Evolutionary conservation across 1,140 invertebrate genomes (phyloP).

Genomic region (Tenebrio molitor): DNA sequence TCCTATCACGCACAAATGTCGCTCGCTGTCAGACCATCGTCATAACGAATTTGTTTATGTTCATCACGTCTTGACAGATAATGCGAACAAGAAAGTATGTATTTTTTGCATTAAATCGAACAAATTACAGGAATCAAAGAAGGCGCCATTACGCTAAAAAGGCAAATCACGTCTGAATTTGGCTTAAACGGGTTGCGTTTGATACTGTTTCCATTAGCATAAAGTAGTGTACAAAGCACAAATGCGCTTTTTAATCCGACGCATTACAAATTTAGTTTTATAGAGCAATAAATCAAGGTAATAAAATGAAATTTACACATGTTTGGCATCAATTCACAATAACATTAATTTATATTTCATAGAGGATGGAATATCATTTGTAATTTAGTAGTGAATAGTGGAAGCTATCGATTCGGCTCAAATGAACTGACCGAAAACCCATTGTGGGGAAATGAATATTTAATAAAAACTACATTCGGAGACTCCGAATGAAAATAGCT

Average conservation of each 20-base stretch:
- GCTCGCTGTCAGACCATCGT: not conserved
- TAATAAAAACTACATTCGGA: constrained; percentile 44
- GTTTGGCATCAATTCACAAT: constrained; percentile 54
- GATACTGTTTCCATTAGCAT: constrained; percentile 32
- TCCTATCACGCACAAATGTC: not conserved
- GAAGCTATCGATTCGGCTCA: constrained; percentile 48
- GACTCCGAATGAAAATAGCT: constrained; percentile 45
- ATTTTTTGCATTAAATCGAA: not conserved
- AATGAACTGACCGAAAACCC: constrained; percentile 42
- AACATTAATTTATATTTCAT: constrained; percentile 55
- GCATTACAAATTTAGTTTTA: constrained; percentile 56
- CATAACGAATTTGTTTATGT: constrained; percentile 5
- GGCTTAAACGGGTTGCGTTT: constrained; percentile 20
- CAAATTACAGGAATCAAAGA: constrained; percentile 16
- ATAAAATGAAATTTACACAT: constrained; percentile 60
- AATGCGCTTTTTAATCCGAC: constrained; percentile 46
- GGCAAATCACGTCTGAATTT: constrained; percentile 14
- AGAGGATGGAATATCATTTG: constrained; percentile 50
- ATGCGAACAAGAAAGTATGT: constrained; percentile 3
- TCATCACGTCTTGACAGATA: constrained; percentile 2
- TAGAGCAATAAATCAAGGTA: constrained; percentile 54
- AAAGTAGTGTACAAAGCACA: constrained; percentile 26
- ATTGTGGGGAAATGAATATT: constrained; percentile 49
- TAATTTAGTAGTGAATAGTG: constrained; percentile 50
- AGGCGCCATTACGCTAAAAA: constrained; percentile 12